Evolutionary conservation across 2,797 vertebrate species (phyloP).

Genomic region (Acanthornis magna): DNA sequence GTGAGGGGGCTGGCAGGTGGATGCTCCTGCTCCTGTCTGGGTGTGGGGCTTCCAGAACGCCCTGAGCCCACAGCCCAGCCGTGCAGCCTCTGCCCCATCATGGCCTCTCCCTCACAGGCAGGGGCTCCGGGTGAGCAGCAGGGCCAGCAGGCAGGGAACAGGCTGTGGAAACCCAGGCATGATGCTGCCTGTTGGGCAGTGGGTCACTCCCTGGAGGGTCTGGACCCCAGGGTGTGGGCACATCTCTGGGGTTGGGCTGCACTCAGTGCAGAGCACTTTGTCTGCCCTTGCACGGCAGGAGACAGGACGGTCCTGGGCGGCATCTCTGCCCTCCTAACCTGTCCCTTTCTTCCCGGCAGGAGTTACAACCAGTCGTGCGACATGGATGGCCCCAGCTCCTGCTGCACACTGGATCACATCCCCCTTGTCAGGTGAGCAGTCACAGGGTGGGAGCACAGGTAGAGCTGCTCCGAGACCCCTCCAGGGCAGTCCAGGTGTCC

Average conservation of each 20-base stretch:
- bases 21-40: not conserved
- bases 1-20: not conserved
- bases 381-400: conserved; percentile 72
- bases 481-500: not conserved
- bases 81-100: accelerated
- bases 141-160: not conserved
- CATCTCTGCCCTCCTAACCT: accelerated
- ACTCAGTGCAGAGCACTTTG: accelerated
- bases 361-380: conserved; percentile 84
- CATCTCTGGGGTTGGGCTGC: not conserved
- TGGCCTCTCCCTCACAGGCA: not conserved
- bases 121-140: not conserved
- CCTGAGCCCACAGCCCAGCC: accelerated
- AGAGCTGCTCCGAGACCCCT: not conserved
- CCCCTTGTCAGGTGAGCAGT: conserved; percentile 84
- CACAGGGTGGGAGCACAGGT: accelerated
- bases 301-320: not conserved
- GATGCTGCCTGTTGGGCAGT: not conserved
- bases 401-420: conserved; percentile 79
- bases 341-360: conserved; percentile 64
- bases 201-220: not conserved
- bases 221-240: not conserved
- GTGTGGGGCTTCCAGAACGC: not conserved
- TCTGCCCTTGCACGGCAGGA: not conserved
- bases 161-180: not conserved